Evolutionary conservation across 1,140 invertebrate genomes (phyloP).

Genomic region (Teleogryllus occipitalis): DNA sequence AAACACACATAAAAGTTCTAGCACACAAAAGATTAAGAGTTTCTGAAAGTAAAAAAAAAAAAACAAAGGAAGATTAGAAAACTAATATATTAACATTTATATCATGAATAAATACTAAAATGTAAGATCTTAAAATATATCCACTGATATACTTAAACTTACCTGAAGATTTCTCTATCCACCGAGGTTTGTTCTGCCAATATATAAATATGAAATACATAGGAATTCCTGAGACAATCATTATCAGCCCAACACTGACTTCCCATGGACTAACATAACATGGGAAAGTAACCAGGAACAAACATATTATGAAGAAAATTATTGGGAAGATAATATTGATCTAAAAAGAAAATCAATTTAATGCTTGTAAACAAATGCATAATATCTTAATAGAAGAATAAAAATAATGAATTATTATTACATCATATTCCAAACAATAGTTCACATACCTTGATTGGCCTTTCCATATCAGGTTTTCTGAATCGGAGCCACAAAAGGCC

Average conservation of each 20-base stretch:
- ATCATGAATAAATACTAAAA: not conserved
- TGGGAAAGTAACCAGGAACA: conserved; percentile 74
- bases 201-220: conserved; percentile 81
- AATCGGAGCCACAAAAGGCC: conserved; percentile 80
- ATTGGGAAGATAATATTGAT: conserved; percentile 67
- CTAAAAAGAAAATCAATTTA: conserved; percentile 31
- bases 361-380: not conserved
- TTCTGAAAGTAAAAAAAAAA: conserved; percentile 40
- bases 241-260: conserved; percentile 71
- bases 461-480: conserved; percentile 64
- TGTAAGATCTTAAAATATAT: not conserved
- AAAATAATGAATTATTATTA: not conserved
- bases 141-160: conserved; percentile 21
- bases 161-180: conserved; percentile 32
- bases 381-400: not conserved
- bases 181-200: conserved; percentile 71
- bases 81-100: not conserved
- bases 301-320: conserved; percentile 73
- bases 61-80: conserved; percentile 19
- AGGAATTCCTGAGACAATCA: conserved; percentile 82
- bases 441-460: conserved; percentile 77
- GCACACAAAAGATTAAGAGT: conserved; percentile 57
- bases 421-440: not conserved
- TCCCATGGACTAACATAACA: conserved; percentile 67
- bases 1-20: conserved; percentile 65